These are phyloP conservation scores for Pyrrhosoma nymphula DNA, from an alignment of 2,888 invertebrate genomes.

Conservation along the genomic window DNA sequence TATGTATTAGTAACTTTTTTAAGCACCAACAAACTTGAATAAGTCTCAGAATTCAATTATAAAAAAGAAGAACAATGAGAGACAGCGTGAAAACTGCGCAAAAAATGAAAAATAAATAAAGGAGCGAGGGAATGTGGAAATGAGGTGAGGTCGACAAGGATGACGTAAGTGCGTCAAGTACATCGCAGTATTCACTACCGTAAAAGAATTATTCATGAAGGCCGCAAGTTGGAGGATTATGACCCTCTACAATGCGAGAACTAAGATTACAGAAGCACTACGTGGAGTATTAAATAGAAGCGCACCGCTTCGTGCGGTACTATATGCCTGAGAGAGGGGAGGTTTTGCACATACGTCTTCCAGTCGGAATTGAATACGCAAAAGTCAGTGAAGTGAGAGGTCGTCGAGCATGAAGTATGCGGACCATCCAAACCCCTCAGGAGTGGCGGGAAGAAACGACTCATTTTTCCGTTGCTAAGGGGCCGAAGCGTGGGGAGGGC, in stretches of 20 bases:
- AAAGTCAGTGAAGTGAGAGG: neutral
- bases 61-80: neutral
- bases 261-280: too few species aligned
- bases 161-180: neutral
- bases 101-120: neutral
- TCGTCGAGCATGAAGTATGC: neutral
- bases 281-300: too few species aligned
- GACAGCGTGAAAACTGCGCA: neutral
- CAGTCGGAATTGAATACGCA: neutral
- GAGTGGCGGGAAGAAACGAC: neutral
- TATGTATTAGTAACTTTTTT: too few species aligned
- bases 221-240: neutral
- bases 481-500: neutral
- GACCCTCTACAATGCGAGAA: too few species aligned
- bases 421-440: neutral
- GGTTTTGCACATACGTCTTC: neutral
- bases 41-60: slow-evolving; percentile 9
- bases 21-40: too few species aligned
- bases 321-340: too few species aligned
- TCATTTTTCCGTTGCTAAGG: neutral
- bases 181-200: neutral
- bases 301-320: too few species aligned
- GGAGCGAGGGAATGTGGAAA: neutral
- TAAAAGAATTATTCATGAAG: neutral
- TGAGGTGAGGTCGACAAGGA: neutral